A percentile compares a stretch with the other conserved stretches of the same genome.
phyloP scores from a whole-genome alignment of 2,888 invertebrate genomes.

The Cosmia pyralina region DNA sequence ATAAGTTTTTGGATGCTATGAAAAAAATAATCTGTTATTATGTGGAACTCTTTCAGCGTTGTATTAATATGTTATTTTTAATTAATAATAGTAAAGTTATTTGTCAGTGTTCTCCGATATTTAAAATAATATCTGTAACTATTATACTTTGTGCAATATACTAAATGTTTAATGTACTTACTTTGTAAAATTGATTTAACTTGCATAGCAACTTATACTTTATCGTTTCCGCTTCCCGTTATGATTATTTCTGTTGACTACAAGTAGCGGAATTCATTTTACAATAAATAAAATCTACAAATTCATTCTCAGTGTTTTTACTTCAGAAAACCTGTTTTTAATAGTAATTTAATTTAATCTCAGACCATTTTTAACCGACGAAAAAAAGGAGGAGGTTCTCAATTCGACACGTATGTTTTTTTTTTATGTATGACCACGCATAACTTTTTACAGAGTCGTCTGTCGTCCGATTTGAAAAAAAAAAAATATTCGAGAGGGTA shows the following conservation, averaged over 20 bases:
- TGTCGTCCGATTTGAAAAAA: too few relatives aligned
- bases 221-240: slow-evolving; percentile 75
- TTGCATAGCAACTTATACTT: slow-evolving; percentile 81
- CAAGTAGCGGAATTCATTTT: slow-evolving; percentile 84
- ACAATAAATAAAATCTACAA: slow-evolving; percentile 86
- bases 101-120: slow-evolving; percentile 34
- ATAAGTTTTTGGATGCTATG: neutral
- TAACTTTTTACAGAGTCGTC: too few relatives aligned
- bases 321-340: neutral
- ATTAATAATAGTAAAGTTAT: slow-evolving; percentile 29
- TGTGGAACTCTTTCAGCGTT: neutral
- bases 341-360: neutral
- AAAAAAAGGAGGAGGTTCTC: too few relatives aligned
- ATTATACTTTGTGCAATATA: slow-evolving; percentile 64
- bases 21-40: slow-evolving; percentile 1
- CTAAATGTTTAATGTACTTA: slow-evolving; percentile 43
- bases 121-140: slow-evolving; percentile 40
- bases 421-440: too few relatives aligned
- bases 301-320: slow-evolving; percentile 66
- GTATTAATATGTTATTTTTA: slow-evolving; percentile 34
- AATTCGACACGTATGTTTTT: too few relatives aligned
- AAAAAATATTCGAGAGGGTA: too few relatives aligned
- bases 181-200: slow-evolving; percentile 67
- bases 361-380: rapidly evolving
- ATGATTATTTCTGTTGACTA: slow-evolving; percentile 79